A percentile compares a stretch with the other conserved stretches of the same genome.
Conservation (phyloP, 2,888 invertebrate species). For the Troglohyphantes excavatus region DNA sequence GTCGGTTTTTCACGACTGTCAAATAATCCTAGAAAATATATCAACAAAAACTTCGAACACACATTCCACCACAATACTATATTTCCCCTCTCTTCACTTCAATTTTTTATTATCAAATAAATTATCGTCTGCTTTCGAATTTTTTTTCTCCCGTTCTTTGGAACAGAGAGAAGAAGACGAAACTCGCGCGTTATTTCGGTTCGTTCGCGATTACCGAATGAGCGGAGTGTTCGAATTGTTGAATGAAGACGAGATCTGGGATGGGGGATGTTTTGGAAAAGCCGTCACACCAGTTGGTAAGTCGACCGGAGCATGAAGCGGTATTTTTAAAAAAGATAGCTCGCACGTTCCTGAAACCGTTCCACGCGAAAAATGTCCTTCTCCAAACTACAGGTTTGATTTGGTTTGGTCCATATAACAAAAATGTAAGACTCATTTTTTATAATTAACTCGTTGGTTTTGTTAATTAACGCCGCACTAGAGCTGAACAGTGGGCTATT, state of each 20-base stretch:
- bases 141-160: neutral
- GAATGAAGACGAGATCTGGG: neutral
- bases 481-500: too few species aligned
- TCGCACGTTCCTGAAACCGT: neutral
- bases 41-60: neutral
- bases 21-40: neutral
- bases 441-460: too few species aligned
- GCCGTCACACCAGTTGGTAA: constrained; percentile 4
- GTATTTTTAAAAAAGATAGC: neutral
- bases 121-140: neutral
- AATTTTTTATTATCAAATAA: neutral
- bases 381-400: too few species aligned
- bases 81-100: neutral
- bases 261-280: neutral
- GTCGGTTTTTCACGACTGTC: neutral
- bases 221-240: neutral
- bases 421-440: too few species aligned
- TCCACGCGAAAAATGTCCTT: too few species aligned
- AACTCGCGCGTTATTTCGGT: neutral
- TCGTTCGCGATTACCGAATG: neutral
- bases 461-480: too few species aligned
- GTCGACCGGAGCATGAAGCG: neutral
- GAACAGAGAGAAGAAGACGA: neutral
- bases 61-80: neutral
- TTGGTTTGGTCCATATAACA: too few species aligned